Base-by-base conservation (phyloP, 2,888 invertebrate species). In the Zhengitettix transpicula region DNA sequence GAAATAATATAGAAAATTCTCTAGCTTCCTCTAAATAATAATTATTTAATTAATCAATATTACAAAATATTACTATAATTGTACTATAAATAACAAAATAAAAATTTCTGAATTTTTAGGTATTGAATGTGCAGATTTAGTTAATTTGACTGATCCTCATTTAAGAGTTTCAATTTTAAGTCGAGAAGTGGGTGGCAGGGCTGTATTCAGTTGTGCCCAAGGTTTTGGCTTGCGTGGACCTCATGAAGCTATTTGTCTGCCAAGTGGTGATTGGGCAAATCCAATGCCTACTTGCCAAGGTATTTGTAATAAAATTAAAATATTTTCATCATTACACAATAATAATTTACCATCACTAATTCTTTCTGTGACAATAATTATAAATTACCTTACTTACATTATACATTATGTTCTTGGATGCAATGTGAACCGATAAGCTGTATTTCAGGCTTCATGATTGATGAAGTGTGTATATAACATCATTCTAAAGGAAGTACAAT, bases 111-210 rank as follows among this genome's bases (percentile, higher is more conserved):
- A n/a, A 53, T 16, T 10, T 64, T 42, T 70, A 85, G 85, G 84
- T 71, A 84, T 89, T 57, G 88, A 89, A 73, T 89, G 89, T 70
- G 88, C 88, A 12, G 88, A 88, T 67, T 83, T 88, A 60, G 73
- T 76, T 41, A 81, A 80, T 65, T 77, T 83, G 66, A 69, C 68
- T 8, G 73, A 70, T 63, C 77, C 82, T 7, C 78, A 83, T 52
- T 79, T 88, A 14, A 79, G 84, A 51, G 85, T 88, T 62, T 77
- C 87, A 1, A 81, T 89, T 40, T 77, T 87, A 59, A 87, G 87
- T 9, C 80, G 88, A 10, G 86, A 87, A 63, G 89, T 91, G 53
- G 89, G 89, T 2, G 89, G 89, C 0, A 78, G 85, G 40, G 88
- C 88, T 0, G 83, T 87, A 52, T 90, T 89, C 78, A 84, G 83